A percentile compares a stretch with the other conserved stretches of the same genome.
These are phyloP conservation scores for Calcarius lapponicus DNA, from an alignment of 2,797 vertebrate species.

Conservation along the genomic window DNA sequence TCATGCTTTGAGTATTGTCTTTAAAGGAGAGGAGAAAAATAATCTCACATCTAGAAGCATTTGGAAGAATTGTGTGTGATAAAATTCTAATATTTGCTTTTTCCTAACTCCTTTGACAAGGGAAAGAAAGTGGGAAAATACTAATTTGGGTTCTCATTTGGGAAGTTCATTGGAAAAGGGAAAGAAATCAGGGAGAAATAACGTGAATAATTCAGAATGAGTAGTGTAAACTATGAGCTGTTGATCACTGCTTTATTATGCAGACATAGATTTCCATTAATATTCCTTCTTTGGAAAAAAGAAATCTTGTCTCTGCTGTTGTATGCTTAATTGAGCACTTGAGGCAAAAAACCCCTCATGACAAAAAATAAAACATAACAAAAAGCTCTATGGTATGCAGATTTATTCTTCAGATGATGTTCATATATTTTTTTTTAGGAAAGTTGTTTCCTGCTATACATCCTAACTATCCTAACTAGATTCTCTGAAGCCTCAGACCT, in stretches of 20 bases:
- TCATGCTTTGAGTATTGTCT: neutral
- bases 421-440: neutral
- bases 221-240: neutral
- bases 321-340: constrained; percentile 24
- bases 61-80: neutral
- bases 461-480: neutral
- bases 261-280: constrained; percentile 13
- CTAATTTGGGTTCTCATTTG: neutral
- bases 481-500: neutral
- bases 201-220: neutral
- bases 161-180: neutral
- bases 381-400: neutral
- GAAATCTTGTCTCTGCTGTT: constrained; percentile 9
- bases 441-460: neutral
- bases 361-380: neutral
- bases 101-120: neutral
- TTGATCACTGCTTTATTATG: constrained; percentile 2
- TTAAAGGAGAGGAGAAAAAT: neutral
- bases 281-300: constrained; percentile 17
- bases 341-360: neutral
- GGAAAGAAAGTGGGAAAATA: neutral
- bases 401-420: neutral
- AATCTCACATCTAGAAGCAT: neutral
- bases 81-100: neutral
- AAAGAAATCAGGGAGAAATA: neutral